Base-by-base conservation (phyloP, 2,888 invertebrate genomes). In the Lobophora halterata region DNA sequence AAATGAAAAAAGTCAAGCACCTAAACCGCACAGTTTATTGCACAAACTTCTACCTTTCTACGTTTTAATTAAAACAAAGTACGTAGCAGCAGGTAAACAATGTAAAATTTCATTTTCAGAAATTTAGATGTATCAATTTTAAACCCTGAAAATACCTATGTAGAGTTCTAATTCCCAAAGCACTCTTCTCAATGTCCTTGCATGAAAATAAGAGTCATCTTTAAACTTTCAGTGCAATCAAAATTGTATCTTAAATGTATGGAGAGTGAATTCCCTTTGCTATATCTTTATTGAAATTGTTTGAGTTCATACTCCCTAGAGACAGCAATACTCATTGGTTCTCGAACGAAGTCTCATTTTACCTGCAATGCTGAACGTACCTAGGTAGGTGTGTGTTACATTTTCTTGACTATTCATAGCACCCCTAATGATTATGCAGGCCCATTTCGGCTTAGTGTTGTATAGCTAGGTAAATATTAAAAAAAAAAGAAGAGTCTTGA, bases 61-160 rank as follows among this genome's bases (percentile, higher is more conserved):
- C 10, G 11, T 32, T 32, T 32, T 24, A 23, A 32, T 31, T 21
- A 21, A 31, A 20, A 7, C 2, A 16, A 31, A 16, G 14, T 14
- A 14, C n/a, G n/a, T n/a, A n/a, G n/a, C n/a, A 9, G 20, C 1
- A 7, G 11, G 16, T 26, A 18, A 25, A 25, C 19, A 33, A 19
- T 19, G 25, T 17, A 23, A 33, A 19, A 19, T 13, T 13, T 26
- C 4, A 8, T n/a, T n/a, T n/a, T n/a, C 7, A 5, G 11, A 17
- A 21, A 20, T 21, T 13, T 3, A 6, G 14, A 9, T 23, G 1
- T 3, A 7, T 12, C 13, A 4, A 12, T 16, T 17, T 24, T 18
- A 9, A 14, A 20, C 20, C 19, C 10, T 14, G 26, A 1, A 1
- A 0, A 1, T 1, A 1, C 18, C 1, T 6, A 8, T 13, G 19